Conservation (phyloP, 2,113 vertebrate species). For the Charadrius vociferus region DNA sequence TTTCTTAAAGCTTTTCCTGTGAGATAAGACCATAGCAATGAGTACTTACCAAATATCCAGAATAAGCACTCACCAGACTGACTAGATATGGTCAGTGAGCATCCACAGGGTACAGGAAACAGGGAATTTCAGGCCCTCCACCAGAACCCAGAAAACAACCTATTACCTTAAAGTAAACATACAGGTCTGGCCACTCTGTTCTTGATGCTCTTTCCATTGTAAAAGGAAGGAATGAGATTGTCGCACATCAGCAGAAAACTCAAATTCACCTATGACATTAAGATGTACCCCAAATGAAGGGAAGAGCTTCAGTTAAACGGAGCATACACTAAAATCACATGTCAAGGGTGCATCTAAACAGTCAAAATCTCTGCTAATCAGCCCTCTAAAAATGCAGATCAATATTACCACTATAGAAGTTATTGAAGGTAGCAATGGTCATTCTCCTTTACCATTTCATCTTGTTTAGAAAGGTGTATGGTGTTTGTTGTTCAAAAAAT, state of each 20-base stretch:
- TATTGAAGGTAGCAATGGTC: neutral
- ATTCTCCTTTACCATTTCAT: neutral
- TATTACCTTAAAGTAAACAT: neutral
- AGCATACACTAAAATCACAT: neutral
- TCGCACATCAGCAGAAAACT: neutral
- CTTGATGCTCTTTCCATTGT: neutral
- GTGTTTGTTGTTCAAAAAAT: neutral
- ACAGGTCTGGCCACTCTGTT: neutral
- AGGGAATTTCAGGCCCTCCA: neutral
- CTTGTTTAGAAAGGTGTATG: neutral
- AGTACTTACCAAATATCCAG: neutral
- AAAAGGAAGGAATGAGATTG: neutral
- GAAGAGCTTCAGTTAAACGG: neutral
- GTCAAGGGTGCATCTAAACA: neutral
- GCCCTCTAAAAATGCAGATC: neutral
- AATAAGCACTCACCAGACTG: neutral
- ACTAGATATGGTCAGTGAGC: neutral
- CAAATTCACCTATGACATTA: neutral
- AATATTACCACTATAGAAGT: neutral
- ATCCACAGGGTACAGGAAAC: neutral
- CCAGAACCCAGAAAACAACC: neutral
- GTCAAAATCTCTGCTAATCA: neutral
- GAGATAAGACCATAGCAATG: neutral
- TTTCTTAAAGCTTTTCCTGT: neutral
- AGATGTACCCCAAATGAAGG: neutral